Percentiles rank a stretch among this genome's conserved stretches.
Evolutionary conservation across 2,113 vertebrate genomes (phyloP).

Genomic region (Campylomormyrus tamandua): DNA sequence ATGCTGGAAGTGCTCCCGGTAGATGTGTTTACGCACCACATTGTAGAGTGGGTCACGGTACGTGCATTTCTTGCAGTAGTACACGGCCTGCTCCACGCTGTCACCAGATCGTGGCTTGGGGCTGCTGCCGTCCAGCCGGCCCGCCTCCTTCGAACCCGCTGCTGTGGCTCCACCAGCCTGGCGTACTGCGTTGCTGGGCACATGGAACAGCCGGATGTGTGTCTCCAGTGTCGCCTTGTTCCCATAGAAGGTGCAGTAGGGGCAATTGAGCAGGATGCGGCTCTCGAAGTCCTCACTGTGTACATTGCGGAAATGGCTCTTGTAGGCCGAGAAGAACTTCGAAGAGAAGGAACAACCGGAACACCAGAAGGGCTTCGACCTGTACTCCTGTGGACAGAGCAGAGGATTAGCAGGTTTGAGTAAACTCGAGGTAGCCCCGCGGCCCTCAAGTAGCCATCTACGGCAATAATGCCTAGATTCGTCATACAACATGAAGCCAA

Average conservation of each 20-base stretch:
- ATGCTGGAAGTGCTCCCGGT: slow-evolving; percentile 98
- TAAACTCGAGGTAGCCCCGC: not conserved
- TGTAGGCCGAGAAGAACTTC: slow-evolving; percentile 97
- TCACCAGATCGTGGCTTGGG: slow-evolving; percentile 76
- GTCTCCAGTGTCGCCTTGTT: slow-evolving; percentile 94
- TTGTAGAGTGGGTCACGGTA: slow-evolving; percentile 92
- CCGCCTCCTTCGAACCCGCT: slow-evolving; percentile 20
- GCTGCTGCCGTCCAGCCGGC: slow-evolving; percentile 50
- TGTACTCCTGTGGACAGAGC: slow-evolving; percentile 69
- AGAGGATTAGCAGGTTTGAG: not conserved
- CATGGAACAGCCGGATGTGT: slow-evolving; percentile 95
- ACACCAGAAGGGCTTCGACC: slow-evolving; percentile 98
- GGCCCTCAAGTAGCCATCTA: not conserved
- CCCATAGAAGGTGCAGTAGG: slow-evolving; percentile 90
- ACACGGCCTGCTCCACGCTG: slow-evolving; percentile 84
- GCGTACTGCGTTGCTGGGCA: slow-evolving; percentile 69
- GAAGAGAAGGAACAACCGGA: slow-evolving; percentile 92
- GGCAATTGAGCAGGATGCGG: slow-evolving; percentile 90
- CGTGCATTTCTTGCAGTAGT: slow-evolving; percentile 98
- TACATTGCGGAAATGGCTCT: slow-evolving; percentile 97
- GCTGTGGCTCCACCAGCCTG: slow-evolving; percentile 50
- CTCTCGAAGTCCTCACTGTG: slow-evolving; percentile 91
- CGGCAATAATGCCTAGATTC: not conserved
- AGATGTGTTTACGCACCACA: slow-evolving; percentile 94
- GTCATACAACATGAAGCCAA: not conserved